Base-by-base conservation (phyloP, 2,888 invertebrate species). In the Hybos culiciformis region DNA sequence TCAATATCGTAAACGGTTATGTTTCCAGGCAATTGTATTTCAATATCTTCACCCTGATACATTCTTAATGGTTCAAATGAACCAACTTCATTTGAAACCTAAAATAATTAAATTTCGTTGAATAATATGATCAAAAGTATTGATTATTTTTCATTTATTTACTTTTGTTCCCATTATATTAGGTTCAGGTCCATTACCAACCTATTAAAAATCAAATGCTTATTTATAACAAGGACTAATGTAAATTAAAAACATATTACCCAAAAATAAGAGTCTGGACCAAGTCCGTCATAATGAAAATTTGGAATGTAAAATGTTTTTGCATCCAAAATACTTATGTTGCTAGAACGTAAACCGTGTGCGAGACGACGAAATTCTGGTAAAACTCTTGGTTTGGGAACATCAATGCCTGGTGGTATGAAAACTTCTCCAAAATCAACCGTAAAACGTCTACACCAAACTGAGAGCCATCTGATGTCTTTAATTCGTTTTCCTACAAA, bases 261-360 rank as follows among this genome's bases (percentile, higher is more conserved):
- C 85, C 87, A 90, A 67, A 92, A 92, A 66, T 87, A 91, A 1
- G 91, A 90, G 60, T 91, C 91, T 1, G 90, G 90, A 1, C 88
- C 91, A 2, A 81, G 83, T 23, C 91, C 91, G 56, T 92, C 91
- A 59, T 91, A 92, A 58, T 90, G 88, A 53, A 92, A 69, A 68
- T 91, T 90, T 7, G 91, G 90, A 51, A 92, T 90, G 66, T 84
- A 84, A 66, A 92, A 82, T 0, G 92, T 91, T 67, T 86, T 87
- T 29, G 88, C 87, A 64, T 92, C 91, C 44, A 92, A 67, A 12
- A 92, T 84, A 59, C 85, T 88, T 55, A 92, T 84, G 68, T 90
- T 90, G 52, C 90, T 91, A 4, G 91, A 91, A 6, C 88, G 75
- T 0, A 92, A 74, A 3, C 87, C 88, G 63, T 92, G 91, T 1